Percentiles rank a stretch among this genome's conserved stretches.
Conservation (phyloP, 1,140 invertebrate species). For the Limonius californicus region DNA sequence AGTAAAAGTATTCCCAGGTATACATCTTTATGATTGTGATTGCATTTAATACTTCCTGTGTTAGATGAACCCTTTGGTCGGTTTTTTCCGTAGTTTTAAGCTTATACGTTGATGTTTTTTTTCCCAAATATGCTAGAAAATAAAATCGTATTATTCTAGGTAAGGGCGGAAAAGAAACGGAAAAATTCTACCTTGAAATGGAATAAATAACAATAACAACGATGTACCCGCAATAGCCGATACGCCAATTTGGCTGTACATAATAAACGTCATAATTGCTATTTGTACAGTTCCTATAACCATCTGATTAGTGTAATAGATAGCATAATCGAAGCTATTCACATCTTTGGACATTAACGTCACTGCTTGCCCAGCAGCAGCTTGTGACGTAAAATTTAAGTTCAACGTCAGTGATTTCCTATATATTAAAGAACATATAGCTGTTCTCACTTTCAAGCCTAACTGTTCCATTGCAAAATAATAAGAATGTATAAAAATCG, state of each 20-base stretch:
- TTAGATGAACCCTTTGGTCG: slow-evolving; percentile 15
- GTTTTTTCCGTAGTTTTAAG: slow-evolving; percentile 10
- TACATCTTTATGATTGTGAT: too few species aligned
- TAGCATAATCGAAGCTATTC: slow-evolving; percentile 64
- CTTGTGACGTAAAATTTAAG: slow-evolving; percentile 63
- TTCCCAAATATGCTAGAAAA: slow-evolving; percentile 24
- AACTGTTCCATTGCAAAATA: slow-evolving; percentile 68
- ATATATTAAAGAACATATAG: slow-evolving; percentile 76
- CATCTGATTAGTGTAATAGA: slow-evolving; percentile 70
- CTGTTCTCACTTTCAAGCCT: slow-evolving; percentile 76
- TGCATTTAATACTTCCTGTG: too few species aligned
- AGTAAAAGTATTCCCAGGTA: too few species aligned
- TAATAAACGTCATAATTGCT: slow-evolving; percentile 68
- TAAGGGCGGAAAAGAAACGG: background rate
- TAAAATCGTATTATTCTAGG: slow-evolving; percentile 44
- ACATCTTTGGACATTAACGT: slow-evolving; percentile 91
- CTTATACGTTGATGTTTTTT: background rate
- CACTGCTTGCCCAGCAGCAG: slow-evolving; percentile 82
- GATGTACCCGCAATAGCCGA: slow-evolving; percentile 72
- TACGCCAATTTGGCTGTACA: slow-evolving; percentile 70
- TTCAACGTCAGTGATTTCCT: slow-evolving; percentile 71
- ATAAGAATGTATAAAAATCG: slow-evolving; percentile 61
- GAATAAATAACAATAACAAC: slow-evolving; percentile 74
- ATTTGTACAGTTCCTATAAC: slow-evolving; percentile 82
- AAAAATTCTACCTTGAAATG: slow-evolving; percentile 74